Percentiles rank a stretch among this genome's conserved stretches.
Conservation (phyloP, 2,888 invertebrate species). For the Gnatocerus cornutus region DNA sequence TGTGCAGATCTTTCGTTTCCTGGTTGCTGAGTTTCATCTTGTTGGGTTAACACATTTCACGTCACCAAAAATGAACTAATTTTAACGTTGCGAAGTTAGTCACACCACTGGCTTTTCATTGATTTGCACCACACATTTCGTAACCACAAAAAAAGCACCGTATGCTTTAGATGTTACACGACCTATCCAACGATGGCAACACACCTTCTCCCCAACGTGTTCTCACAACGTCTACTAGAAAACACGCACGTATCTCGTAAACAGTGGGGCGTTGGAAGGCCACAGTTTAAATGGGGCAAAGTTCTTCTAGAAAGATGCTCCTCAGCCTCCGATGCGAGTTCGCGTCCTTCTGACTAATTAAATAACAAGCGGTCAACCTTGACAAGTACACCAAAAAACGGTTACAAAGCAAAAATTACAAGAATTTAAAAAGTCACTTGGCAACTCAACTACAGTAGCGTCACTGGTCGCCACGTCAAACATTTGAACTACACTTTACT, state of each 20-base stretch:
- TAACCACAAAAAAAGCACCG: neutral
- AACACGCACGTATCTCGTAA: conserved; percentile 30
- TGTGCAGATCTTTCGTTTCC: conserved; percentile 88
- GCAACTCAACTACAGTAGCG: conserved; percentile 26
- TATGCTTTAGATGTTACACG: conserved; percentile 8
- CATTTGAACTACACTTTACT: conserved; percentile 28
- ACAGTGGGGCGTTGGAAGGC: conserved; percentile 37
- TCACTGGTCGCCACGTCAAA: conserved; percentile 26
- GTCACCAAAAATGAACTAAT: conserved; percentile 12
- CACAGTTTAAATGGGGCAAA: conserved; percentile 12
- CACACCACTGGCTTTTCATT: neutral
- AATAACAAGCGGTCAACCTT: conserved; percentile 37
- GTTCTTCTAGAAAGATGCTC: neutral
- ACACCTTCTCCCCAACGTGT: conserved; percentile 7
- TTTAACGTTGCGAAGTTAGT: neutral
- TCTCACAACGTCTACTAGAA: conserved; percentile 4
- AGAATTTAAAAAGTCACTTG: conserved; percentile 47
- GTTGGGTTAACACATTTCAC: conserved; percentile 17
- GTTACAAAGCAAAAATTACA: conserved; percentile 35
- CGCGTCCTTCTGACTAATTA: neutral
- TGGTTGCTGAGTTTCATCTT: conserved; percentile 72
- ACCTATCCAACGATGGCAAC: conserved; percentile 5
- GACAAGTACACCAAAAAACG: conserved; percentile 40
- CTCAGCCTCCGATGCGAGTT: neutral
- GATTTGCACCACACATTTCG: neutral